Evolutionary conservation across 2,797 vertebrate species (phyloP), one percentile per base, ranked within the genome.

Genomic region (Esox masquinongy): DNA sequence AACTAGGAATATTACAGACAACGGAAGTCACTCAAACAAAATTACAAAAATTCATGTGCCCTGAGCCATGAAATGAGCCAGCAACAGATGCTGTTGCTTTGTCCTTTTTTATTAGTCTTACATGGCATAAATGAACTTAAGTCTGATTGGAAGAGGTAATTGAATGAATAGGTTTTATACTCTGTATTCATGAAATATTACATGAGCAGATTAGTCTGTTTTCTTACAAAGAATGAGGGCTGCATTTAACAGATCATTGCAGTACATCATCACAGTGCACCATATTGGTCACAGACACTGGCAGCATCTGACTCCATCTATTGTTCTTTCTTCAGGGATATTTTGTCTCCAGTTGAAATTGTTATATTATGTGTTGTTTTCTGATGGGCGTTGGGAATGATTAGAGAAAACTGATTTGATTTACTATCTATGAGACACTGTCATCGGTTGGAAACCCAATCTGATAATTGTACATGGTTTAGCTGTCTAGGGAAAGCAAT

Each of bases 361-460:
- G 56, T 61, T 12, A 26, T 14, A 26, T 61, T 61, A 61, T 61
- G 56, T 22, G 22, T 61, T 47, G 6, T 12, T 12, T 61, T 61
- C 22, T 61, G n/a, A 24, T 12, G 7, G 16, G 1, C 22, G 1
- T 26, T 26, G 56, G n/a, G 56, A 61, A 61, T 61, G 56, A 34
- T 67, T 19, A 67, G 64, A 67, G 64, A 15, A 67, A 34, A 17
- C 5, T 34, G 29, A 67, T 67, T 67, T 67, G 29, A 34, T 67
- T 17, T 19, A 67, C 64, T 67, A 19, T 34, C 31, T 67, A 67
- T 19, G 63, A 15, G 16, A 22, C 22, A 24, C 31, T 67, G 64
- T 67, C 64, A 19, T 67, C 64, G 17, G 64, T 67, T 22, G 56
- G 56, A 8, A 67, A 67, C 64, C 31, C 31, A 8, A 67, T 67